These are phyloP conservation scores for Sterna hirundo DNA, from an alignment of 2,113 vertebrate species.

Conservation along the genomic window DNA sequence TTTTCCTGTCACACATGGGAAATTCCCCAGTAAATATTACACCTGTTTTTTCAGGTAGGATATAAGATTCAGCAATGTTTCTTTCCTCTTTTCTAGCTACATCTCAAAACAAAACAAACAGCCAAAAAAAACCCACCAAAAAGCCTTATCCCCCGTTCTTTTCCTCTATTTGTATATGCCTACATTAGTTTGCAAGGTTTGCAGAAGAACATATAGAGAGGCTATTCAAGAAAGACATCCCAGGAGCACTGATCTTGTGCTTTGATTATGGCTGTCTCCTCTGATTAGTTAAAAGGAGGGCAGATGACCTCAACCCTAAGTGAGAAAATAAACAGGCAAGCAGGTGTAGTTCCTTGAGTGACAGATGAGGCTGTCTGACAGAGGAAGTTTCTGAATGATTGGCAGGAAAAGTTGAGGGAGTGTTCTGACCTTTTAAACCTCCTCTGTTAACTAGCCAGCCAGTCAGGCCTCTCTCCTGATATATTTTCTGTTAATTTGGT, in stretches of 20 bases:
- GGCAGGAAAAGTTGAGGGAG: background rate
- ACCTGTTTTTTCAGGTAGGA: background rate
- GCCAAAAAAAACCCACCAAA: no score
- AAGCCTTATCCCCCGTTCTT: background rate
- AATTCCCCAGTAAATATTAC: background rate
- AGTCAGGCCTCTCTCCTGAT: background rate
- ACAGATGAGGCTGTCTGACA: conserved; percentile 31
- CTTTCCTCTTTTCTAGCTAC: background rate
- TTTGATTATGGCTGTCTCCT: conserved; percentile 42
- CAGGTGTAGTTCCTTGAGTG: conserved; percentile 21
- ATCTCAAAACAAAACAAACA: background rate
- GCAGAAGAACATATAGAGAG: background rate
- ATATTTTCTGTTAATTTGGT: background rate
- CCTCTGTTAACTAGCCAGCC: background rate
- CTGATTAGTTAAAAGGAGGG: conserved; percentile 36
- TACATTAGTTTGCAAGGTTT: background rate
- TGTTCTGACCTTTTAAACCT: background rate
- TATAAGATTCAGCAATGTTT: background rate
- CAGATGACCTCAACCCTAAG: conserved; percentile 20
- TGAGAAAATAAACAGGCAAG: conserved; percentile 29
- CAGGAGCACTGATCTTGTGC: background rate
- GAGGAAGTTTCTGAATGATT: background rate
- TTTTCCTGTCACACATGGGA: background rate
- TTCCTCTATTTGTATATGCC: background rate
- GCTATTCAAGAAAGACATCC: background rate